Evolutionary conservation across 2,888 invertebrate species (phyloP).

Genomic region (Galerucella nymphaeae): DNA sequence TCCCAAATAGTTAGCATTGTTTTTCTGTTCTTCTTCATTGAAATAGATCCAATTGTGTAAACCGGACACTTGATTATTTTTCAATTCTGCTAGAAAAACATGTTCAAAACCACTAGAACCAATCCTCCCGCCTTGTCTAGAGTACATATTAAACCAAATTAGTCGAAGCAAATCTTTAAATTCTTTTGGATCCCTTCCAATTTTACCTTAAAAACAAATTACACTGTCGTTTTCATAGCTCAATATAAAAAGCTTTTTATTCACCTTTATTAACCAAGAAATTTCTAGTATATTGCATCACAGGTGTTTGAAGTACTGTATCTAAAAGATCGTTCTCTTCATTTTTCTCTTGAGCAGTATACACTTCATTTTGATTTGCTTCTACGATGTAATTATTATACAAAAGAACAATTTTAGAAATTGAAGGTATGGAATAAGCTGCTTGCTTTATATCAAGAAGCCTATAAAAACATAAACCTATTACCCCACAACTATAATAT

Average conservation of each 20-base stretch:
- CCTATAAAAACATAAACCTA: slow-evolving; percentile 64
- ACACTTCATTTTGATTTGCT: slow-evolving; percentile 78
- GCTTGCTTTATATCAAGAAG: slow-evolving; percentile 74
- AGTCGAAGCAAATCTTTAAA: slow-evolving; percentile 79
- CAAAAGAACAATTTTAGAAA: slow-evolving; percentile 77
- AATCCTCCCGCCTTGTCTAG: slow-evolving; percentile 80
- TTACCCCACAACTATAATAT: background rate
- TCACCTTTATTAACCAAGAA: slow-evolving; percentile 73
- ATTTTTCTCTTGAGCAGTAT: slow-evolving; percentile 77
- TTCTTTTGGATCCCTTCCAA: slow-evolving; percentile 74
- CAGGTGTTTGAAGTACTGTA: slow-evolving; percentile 78
- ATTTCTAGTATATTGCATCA: slow-evolving; percentile 78
- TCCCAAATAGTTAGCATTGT: slow-evolving; percentile 81
- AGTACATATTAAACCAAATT: slow-evolving; percentile 86
- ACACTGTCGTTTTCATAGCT: no score
- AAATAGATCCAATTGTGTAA: slow-evolving; percentile 94
- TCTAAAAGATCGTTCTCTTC: slow-evolving; percentile 87
- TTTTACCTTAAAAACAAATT: slow-evolving; percentile 65
- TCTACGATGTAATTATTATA: slow-evolving; percentile 89
- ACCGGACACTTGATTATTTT: slow-evolving; percentile 81
- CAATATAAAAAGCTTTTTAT: no score
- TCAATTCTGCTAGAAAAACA: slow-evolving; percentile 88
- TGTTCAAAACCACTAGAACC: slow-evolving; percentile 95
- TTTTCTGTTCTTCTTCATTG: slow-evolving; percentile 78
- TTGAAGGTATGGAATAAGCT: slow-evolving; percentile 76